phyloP scores from a whole-genome alignment of 1,140 invertebrate genomes.

The Lasioglossum baleicum region DNA sequence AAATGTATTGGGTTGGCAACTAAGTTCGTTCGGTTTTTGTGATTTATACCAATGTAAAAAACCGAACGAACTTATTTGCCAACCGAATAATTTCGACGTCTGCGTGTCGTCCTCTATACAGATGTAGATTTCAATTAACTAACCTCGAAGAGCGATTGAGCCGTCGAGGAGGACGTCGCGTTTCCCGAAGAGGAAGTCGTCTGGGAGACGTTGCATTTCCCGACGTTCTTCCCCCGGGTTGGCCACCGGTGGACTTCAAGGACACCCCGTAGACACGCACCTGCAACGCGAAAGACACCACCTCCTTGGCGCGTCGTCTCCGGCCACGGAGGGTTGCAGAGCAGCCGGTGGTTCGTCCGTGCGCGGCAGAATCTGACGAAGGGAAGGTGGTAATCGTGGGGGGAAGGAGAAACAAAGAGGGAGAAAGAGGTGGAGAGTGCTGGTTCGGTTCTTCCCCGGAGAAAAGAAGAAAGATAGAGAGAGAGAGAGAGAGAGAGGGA shows the following conservation, averaged over 20 bases:
- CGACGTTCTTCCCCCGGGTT: background rate
- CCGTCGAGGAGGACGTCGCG: too few relatives aligned
- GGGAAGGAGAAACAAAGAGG: too few relatives aligned
- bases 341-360: constrained; percentile 23
- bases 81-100: too few relatives aligned
- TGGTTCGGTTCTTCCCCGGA: background rate
- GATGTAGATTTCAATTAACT: too few relatives aligned
- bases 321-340: constrained; percentile 55
- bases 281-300: constrained; percentile 42
- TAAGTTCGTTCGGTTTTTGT: too few relatives aligned
- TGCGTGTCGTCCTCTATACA: too few relatives aligned
- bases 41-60: too few relatives aligned
- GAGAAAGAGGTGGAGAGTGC: too few relatives aligned
- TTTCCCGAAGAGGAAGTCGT: too few relatives aligned
- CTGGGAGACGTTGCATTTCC: background rate
- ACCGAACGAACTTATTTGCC: too few relatives aligned
- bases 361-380: constrained; percentile 29
- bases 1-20: too few relatives aligned
- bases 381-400: constrained; percentile 41
- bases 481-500: constrained; percentile 9
- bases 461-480: background rate
- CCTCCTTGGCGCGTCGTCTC: constrained; percentile 4
- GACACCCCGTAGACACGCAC: constrained; percentile 52
- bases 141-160: too few relatives aligned
- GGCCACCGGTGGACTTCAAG: background rate